Base-by-base conservation (phyloP, 2,888 invertebrate species). In the Heliothis peltigera region DNA sequence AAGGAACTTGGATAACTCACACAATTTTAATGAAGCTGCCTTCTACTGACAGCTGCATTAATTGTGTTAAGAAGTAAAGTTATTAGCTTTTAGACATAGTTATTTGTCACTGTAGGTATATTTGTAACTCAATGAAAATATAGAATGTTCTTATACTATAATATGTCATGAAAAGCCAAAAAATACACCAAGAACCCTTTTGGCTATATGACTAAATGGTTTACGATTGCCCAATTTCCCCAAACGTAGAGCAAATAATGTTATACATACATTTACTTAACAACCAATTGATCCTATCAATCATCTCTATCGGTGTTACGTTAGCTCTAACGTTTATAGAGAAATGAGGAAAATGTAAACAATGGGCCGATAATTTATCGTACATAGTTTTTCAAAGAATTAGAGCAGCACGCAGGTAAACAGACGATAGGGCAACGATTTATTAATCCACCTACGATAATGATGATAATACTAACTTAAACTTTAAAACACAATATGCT, bases 281-380 rank as follows among this genome's bases (percentile, higher is more conserved):
- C 6, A 62, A 3, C 12, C 12, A 39, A 49, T 28, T 28, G 28
- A 28, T 28, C 8, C 10, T 28, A 28, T 54, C 18, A 17, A 25
- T 35, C 19, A 47, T 18, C 3, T 52, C 25, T 49, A 43, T 15
- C 52, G 18, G 19, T 48, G 56, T 75, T 57, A 71, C 72, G 46
- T 22, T 54, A 77, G 35, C 28, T 44, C 21, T 19, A 22, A 53
- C 15, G 35, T 6, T 64, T 21, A 19, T 54, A 70, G 66, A 70
- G 71, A 76, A 76, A 79, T 54, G 66, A 66, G 76, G 66, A 76
- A 42, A 44, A 51, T 39, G 7, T 22, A 48, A 77, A 77, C 74
- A 77, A 77, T 73, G 22, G 72, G 43, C 8, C 55, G 57, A 56
- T 69, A 19, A 62, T 35, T 49, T 25, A 46, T 52, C 62, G 35